These are phyloP conservation scores for Triplophysa yarkandensis DNA, from an alignment of 2,797 vertebrate species.

Conservation along the genomic window DNA sequence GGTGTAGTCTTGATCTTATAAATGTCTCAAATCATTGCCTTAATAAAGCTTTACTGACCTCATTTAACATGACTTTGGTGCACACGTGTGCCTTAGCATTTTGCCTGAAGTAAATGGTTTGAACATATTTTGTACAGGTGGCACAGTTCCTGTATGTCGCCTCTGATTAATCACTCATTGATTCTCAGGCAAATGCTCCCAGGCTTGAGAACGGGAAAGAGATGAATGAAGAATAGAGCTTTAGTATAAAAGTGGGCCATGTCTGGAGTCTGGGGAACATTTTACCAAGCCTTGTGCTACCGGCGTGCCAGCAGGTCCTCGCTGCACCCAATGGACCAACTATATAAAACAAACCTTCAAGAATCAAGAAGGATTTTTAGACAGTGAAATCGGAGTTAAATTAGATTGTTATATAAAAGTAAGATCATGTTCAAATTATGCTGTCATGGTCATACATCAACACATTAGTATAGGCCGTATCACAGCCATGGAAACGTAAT, in stretches of 20 bases:
- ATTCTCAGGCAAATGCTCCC: constrained; percentile 64
- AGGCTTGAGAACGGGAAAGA: constrained; percentile 53
- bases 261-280: constrained; percentile 52
- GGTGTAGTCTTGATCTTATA: not conserved
- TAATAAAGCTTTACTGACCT: constrained; percentile 11
- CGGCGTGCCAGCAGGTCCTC: not conserved
- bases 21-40: not conserved
- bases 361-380: not conserved
- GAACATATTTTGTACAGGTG: constrained; percentile 10
- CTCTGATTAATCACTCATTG: constrained; percentile 67
- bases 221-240: constrained; percentile 62
- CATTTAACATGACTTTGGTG: not conserved
- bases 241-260: constrained; percentile 68
- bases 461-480: not conserved
- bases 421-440: not conserved
- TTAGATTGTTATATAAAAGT: not conserved
- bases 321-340: not conserved
- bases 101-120: constrained; percentile 3
- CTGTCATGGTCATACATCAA: not conserved
- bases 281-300: not conserved
- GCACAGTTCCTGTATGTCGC: constrained; percentile 61
- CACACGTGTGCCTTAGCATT: not conserved
- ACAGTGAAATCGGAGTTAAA: not conserved
- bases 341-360: not conserved
- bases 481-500: not conserved